Evolutionary conservation across 2,797 vertebrate genomes (phyloP).

Genomic region (Taeniopygia guttata): DNA sequence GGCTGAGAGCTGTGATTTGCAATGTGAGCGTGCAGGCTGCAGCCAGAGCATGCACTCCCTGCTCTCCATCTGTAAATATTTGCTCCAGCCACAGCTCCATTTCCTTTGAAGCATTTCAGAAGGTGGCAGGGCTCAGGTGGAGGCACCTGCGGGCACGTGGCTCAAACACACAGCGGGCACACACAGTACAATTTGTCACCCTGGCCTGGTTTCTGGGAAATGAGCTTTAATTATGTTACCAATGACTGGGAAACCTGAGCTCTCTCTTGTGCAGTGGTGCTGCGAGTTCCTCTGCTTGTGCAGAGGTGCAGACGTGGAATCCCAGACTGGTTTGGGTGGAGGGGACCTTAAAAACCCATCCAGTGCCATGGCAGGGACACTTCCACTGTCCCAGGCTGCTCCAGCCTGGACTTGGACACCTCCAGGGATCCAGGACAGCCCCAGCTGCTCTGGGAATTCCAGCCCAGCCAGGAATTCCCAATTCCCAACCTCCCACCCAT

Average conservation of each 20-base stretch:
- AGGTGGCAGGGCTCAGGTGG: background rate
- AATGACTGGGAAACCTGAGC: background rate
- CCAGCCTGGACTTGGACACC: background rate
- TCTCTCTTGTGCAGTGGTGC: fast-evolving
- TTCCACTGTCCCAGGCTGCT: background rate
- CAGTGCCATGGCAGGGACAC: background rate
- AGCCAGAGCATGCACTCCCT: background rate
- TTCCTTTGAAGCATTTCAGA: background rate
- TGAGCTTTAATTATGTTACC: background rate
- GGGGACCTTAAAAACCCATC: background rate
- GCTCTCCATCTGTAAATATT: background rate
- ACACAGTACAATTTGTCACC: background rate
- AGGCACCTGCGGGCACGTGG: background rate
- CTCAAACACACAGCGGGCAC: background rate
- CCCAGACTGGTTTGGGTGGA: fast-evolving
- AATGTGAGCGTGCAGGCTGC: background rate
- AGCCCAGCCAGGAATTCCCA: background rate
- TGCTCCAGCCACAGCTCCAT: background rate
- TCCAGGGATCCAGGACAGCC: background rate
- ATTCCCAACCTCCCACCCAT: fast-evolving
- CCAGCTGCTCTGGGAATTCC: background rate
- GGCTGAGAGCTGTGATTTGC: background rate
- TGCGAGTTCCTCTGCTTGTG: fast-evolving
- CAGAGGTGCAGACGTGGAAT: fast-evolving
- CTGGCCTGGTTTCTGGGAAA: background rate